Percentiles rank a stretch among this genome's conserved stretches.
Conservation (phyloP, 1,140 invertebrate species). For the Sitobion miscanthi region DNA sequence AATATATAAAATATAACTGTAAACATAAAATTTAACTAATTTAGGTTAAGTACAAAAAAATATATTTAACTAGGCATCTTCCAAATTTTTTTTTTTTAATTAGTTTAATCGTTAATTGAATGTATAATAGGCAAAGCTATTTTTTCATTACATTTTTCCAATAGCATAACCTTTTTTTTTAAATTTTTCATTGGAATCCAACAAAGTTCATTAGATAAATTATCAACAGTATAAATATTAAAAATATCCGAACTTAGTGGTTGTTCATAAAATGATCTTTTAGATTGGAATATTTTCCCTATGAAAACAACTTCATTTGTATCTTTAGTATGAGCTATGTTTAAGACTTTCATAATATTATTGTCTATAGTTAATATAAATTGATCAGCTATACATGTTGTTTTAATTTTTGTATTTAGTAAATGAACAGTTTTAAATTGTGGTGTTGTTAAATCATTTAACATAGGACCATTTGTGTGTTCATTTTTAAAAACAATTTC, state of each 20-base stretch:
- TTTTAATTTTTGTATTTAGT: neutral
- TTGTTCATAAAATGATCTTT: neutral
- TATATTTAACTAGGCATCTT: too few species aligned
- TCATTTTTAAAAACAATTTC: conserved; percentile 10
- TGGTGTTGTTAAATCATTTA: neutral
- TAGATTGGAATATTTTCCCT: neutral
- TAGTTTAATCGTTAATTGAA: too few species aligned
- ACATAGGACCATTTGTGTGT: neutral
- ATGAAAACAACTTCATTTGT: neutral
- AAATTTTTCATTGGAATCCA: neutral
- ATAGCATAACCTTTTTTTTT: neutral
- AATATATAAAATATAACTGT: too few species aligned
- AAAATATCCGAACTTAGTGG: neutral
- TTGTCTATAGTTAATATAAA: too few species aligned
- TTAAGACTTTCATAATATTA: too few species aligned
- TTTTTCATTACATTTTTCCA: neutral
- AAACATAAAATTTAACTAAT: too few species aligned
- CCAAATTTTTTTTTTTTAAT: too few species aligned
- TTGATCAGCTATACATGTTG: too few species aligned
- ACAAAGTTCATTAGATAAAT: neutral
- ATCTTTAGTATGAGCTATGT: too few species aligned
- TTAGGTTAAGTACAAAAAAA: too few species aligned
- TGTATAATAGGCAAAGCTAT: neutral
- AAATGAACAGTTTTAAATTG: neutral
- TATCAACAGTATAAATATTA: neutral